These are phyloP conservation scores for Mionectes olivaceus DNA, from an alignment of 2,797 vertebrate species.

Conservation along the genomic window DNA sequence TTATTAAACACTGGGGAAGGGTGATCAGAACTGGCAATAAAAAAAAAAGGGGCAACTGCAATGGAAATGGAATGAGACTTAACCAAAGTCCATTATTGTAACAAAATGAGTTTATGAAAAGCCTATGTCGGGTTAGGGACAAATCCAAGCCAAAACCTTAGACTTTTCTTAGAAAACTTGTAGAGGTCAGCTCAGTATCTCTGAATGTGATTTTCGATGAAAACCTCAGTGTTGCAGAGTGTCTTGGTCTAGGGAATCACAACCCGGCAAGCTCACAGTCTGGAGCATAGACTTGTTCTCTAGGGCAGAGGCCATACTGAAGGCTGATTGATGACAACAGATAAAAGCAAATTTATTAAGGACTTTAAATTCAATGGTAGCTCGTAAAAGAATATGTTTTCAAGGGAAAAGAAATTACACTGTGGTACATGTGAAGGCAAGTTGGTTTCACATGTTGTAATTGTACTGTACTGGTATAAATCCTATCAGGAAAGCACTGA, in stretches of 20 bases:
- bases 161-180: background rate
- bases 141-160: background rate
- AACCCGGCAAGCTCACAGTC: background rate
- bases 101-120: background rate
- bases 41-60: background rate
- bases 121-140: background rate
- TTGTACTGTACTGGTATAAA: background rate
- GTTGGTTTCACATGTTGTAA: background rate
- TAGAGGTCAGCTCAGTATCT: background rate
- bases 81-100: background rate
- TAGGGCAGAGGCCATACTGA: background rate
- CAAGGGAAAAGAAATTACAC: background rate
- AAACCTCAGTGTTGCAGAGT: background rate
- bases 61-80: background rate
- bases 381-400: background rate
- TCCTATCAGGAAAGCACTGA: background rate
- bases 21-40: background rate
- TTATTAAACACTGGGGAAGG: background rate
- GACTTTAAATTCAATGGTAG: background rate
- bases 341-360: background rate
- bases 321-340: background rate
- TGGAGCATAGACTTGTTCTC: background rate
- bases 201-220: background rate
- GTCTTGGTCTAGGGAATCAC: background rate
- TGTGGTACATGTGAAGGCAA: background rate